These are phyloP conservation scores for Panthera leo DNA, from an alignment of 2,113 vertebrate genomes.

Conservation along the genomic window DNA sequence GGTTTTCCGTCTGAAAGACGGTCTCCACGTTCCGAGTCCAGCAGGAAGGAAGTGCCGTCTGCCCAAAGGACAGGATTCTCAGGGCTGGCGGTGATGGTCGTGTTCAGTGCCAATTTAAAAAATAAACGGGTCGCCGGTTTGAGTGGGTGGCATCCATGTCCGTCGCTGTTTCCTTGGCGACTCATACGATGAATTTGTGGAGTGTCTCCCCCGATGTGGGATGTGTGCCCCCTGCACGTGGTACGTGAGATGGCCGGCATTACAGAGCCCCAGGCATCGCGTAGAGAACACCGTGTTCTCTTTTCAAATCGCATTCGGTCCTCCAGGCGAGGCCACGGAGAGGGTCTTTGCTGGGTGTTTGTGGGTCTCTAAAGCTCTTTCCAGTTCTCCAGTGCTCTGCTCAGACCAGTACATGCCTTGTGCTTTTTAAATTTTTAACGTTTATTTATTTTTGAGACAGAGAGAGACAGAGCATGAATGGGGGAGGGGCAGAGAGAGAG, in stretches of 20 bases:
- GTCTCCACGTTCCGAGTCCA: neutral
- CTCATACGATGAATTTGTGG: neutral
- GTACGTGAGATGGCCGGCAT: rapidly evolving
- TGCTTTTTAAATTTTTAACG: no score
- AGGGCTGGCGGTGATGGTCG: neutral
- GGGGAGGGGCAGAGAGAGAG: no score
- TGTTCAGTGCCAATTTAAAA: neutral
- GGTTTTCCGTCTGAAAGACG: neutral
- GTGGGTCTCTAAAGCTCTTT: neutral
- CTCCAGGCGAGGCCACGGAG: neutral
- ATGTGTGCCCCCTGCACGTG: neutral
- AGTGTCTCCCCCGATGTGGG: neutral
- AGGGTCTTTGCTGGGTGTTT: neutral
- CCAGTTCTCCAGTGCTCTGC: neutral
- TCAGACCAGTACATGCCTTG: neutral
- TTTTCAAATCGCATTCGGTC: neutral
- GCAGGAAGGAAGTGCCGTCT: neutral
- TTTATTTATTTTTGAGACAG: no score
- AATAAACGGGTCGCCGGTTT: neutral
- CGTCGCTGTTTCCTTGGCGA: neutral
- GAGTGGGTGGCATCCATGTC: neutral
- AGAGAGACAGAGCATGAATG: no score
- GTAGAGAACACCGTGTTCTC: neutral
- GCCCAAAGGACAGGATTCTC: neutral
- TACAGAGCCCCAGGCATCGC: neutral